Percentiles rank a stretch among this genome's conserved stretches.
Conservation (phyloP, 2,797 vertebrate species). For the Lacerta bilineata region DNA sequence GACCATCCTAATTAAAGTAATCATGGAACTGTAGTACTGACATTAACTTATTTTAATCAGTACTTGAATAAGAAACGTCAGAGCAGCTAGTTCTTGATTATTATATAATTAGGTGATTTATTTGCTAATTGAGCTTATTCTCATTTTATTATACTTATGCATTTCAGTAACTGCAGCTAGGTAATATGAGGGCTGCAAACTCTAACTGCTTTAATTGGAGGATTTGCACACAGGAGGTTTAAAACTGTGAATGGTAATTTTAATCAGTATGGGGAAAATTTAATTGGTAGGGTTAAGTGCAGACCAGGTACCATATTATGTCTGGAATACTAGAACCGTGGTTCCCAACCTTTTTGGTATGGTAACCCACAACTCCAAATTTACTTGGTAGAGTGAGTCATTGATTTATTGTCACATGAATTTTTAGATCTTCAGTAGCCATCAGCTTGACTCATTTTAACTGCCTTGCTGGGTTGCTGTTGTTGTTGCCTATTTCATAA, state of each 20-base stretch:
- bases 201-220: neutral
- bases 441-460: no score
- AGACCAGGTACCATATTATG: neutral
- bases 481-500: no score
- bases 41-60: constrained; percentile 30
- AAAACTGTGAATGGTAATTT: neutral
- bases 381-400: no score
- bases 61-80: neutral
- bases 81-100: neutral
- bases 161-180: neutral
- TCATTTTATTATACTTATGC: neutral
- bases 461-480: no score
- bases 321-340: neutral
- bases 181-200: neutral
- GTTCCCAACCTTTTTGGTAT: no score
- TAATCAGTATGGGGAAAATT: neutral
- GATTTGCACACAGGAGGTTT: neutral
- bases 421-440: no score
- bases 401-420: no score
- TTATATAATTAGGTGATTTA: neutral
- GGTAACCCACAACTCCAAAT: no score
- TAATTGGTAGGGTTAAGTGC: neutral
- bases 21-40: neutral
- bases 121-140: neutral
- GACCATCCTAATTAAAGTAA: constrained; percentile 3